Conservation (phyloP, 2,888 invertebrate species). For the Stenoptilia bipunctidactyla region DNA sequence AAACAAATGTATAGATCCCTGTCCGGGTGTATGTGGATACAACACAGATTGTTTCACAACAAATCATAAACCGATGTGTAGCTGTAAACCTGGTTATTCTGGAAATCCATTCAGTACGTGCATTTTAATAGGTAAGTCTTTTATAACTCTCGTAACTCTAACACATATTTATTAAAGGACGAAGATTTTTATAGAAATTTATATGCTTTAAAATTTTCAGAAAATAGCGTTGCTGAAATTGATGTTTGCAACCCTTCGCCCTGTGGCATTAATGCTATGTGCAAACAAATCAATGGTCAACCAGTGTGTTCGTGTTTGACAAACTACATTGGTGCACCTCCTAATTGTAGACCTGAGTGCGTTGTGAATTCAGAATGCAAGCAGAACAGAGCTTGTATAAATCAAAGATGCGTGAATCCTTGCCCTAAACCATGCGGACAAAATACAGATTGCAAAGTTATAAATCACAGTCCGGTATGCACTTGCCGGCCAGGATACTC, state of each 20-base stretch:
- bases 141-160: not conserved
- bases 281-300: slow-evolving; percentile 77
- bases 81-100: slow-evolving; percentile 71
- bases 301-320: slow-evolving; percentile 80
- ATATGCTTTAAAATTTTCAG: slow-evolving; percentile 26
- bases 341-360: slow-evolving; percentile 75
- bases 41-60: slow-evolving; percentile 76
- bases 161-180: too few species aligned
- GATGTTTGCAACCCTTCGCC: slow-evolving; percentile 81
- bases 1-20: slow-evolving; percentile 77
- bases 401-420: slow-evolving; percentile 78
- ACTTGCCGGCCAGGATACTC: slow-evolving; percentile 76
- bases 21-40: slow-evolving; percentile 77
- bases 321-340: slow-evolving; percentile 76
- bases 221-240: slow-evolving; percentile 32
- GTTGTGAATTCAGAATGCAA: slow-evolving; percentile 76
- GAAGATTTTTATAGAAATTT: too few species aligned
- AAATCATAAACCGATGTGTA: slow-evolving; percentile 76
- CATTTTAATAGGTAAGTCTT: slow-evolving; percentile 42
- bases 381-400: slow-evolving; percentile 74
- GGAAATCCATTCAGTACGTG: slow-evolving; percentile 76
- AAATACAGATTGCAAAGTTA: slow-evolving; percentile 77
- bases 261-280: slow-evolving; percentile 80
- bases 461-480: slow-evolving; percentile 80
- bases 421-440: slow-evolving; percentile 78